Evolutionary conservation across 2,797 vertebrate genomes (phyloP).

Genomic region (Pseudotriccus pelzelni): DNA sequence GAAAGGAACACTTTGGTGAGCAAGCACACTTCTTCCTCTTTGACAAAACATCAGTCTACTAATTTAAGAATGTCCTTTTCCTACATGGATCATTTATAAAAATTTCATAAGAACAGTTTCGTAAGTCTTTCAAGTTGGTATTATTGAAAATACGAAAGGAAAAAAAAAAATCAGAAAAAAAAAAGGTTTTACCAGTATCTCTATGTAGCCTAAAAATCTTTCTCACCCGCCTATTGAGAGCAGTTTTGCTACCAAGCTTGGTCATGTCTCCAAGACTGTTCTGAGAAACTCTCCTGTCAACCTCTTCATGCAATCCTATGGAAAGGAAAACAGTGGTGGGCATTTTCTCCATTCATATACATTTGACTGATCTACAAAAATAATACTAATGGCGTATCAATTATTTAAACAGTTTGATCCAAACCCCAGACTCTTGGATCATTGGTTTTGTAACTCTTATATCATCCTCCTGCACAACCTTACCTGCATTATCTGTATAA

Average conservation of each 20-base stretch:
- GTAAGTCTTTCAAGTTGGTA: not conserved
- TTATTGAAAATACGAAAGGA: not conserved
- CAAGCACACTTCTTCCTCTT: not conserved
- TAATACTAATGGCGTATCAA: not conserved
- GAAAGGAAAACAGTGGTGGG: not conserved
- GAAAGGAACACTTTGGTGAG: not conserved
- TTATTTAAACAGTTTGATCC: not conserved
- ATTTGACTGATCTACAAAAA: not conserved
- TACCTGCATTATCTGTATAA: slow-evolving; percentile 81
- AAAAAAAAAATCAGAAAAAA: not conserved
- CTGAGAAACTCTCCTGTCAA: slow-evolving; percentile 92
- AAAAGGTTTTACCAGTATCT: not conserved
- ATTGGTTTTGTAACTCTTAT: not conserved
- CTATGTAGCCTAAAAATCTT: not conserved
- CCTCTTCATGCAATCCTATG: slow-evolving; percentile 88
- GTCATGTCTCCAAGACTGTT: slow-evolving; percentile 91
- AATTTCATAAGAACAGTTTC: not conserved
- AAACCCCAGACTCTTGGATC: not conserved
- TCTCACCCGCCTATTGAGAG: slow-evolving; percentile 90
- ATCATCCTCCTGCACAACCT: not conserved
- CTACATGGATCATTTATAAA: not conserved
- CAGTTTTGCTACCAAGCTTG: slow-evolving; percentile 93
- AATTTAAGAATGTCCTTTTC: not conserved
- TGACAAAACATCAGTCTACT: not conserved
- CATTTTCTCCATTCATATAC: not conserved